A percentile compares a stretch with the other conserved stretches of the same genome.
Conservation (phyloP, 2,113 vertebrate genomes). For the Falcunculus frontatus region DNA sequence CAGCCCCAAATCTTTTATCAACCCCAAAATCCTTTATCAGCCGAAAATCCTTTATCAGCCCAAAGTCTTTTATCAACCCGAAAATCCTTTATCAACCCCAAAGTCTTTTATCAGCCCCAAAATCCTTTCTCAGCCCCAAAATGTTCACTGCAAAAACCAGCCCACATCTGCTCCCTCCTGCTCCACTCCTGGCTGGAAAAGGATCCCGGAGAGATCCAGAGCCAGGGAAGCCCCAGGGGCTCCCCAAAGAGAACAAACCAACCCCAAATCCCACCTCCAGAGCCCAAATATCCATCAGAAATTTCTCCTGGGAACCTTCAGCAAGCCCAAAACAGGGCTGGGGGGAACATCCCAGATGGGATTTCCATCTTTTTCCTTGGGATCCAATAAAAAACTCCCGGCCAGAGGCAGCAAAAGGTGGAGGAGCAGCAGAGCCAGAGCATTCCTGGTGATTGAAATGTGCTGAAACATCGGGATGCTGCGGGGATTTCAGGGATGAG, state of each 20-base stretch:
- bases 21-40: no score
- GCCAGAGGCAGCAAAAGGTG: not conserved
- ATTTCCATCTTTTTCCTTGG: not conserved
- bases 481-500: not conserved
- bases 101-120: no score
- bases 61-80: no score
- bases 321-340: not conserved
- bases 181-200: not conserved
- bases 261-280: not conserved
- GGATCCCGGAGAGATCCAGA: not conserved
- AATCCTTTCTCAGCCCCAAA: no score
- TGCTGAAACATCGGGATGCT: not conserved
- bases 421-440: not conserved
- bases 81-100: no score
- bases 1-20: no score
- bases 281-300: not conserved
- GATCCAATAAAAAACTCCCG: not conserved
- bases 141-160: fast-evolving
- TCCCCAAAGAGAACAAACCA: not conserved
- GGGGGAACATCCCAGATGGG: not conserved
- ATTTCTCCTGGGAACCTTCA: conserved; percentile 46
- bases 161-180: fast-evolving
- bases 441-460: not conserved
- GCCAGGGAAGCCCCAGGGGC: no score
- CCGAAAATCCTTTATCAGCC: no score